Base-by-base conservation (phyloP, 2,888 invertebrate species). In the Ctenicera cuprea region DNA sequence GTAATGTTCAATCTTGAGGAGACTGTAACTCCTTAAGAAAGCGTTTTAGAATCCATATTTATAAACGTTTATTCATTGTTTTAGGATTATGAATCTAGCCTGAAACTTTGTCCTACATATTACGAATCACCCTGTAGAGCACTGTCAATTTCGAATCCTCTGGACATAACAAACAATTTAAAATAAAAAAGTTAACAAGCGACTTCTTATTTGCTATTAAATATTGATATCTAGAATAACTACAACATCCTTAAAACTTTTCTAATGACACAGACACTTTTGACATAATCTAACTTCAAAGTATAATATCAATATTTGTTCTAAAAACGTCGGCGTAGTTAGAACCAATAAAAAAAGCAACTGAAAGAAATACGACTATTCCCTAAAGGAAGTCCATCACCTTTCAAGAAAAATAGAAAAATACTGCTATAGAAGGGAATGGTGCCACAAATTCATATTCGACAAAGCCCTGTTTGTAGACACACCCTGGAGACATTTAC, bases 371-470 rank as follows among this genome's bases (percentile, higher is more conserved):
- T 38, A 14, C 9, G 9, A 3, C 11, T 59, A 59, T 59, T 37
- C 59, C 59, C 59, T 18, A n/a, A 43, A 62, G 12, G 38, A 62
- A 62, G 62, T 45, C 62, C 62, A 38, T 59, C 59, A 38, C 62
- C 14, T 59, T 37, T 22, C 14, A 22, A 18, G 37, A 26, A 59
- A 37, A 38, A 63, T 43, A 64, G 41, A 18, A 50, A 57, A 62
- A 41, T 62, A 62, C 37, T 43, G 64, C 64, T 45, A 33, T 14
- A 16, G 33, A 50, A 48, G 64, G 33, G 18, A 64, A 64, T 64
- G 64, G 64, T 37, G 64, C 37, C 64, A 22, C 64, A 64, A 64
- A 64, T 64, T 64, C 64, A 64, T 64, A 64, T 64, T 64, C 64
- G 64, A 64, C 64, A 64, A 43, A 45, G 18, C 50, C 48, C 37